A percentile compares a stretch with the other conserved stretches of the same genome.
These are phyloP conservation scores for Rattus rattus DNA, from an alignment of 2,113 vertebrate species.

Conservation along the genomic window DNA sequence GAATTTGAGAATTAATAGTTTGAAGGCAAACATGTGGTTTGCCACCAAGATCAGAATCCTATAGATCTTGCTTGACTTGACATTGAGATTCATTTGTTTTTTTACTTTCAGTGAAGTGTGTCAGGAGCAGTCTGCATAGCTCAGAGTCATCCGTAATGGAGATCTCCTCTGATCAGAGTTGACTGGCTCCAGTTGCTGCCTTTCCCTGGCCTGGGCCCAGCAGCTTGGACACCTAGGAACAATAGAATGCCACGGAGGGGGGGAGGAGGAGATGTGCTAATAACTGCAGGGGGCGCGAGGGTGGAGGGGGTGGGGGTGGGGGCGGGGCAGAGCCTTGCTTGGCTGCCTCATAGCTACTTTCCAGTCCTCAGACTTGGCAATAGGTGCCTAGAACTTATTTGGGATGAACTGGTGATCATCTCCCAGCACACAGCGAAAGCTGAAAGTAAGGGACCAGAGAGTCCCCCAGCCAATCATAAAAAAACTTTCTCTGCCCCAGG, in stretches of 20 bases:
- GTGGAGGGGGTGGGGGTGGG: neutral
- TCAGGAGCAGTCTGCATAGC: neutral
- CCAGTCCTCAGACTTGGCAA: neutral
- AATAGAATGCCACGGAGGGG: neutral
- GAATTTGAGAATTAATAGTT: slow-evolving; percentile 13
- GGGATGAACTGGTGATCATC: neutral
- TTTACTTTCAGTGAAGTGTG: neutral
- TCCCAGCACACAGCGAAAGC: neutral
- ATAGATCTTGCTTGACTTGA: neutral
- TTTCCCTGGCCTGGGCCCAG: neutral
- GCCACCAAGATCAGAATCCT: neutral
- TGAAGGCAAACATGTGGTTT: slow-evolving; percentile 6
- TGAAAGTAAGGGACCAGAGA: neutral
- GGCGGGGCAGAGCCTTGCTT: neutral
- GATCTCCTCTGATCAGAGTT: neutral
- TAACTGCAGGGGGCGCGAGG: neutral
- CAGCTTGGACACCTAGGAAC: neutral
- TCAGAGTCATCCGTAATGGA: neutral
- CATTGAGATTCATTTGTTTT: neutral
- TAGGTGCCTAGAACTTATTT: neutral
- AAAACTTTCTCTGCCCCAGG: neutral
- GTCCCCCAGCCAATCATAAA: neutral
- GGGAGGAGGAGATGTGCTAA: neutral
- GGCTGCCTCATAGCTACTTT: neutral
- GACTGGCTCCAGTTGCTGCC: neutral